Percentiles rank a stretch among this genome's conserved stretches.
phyloP scores from a whole-genome alignment of 2,797 vertebrate genomes.

The Chaetodon trifasciatus region DNA sequence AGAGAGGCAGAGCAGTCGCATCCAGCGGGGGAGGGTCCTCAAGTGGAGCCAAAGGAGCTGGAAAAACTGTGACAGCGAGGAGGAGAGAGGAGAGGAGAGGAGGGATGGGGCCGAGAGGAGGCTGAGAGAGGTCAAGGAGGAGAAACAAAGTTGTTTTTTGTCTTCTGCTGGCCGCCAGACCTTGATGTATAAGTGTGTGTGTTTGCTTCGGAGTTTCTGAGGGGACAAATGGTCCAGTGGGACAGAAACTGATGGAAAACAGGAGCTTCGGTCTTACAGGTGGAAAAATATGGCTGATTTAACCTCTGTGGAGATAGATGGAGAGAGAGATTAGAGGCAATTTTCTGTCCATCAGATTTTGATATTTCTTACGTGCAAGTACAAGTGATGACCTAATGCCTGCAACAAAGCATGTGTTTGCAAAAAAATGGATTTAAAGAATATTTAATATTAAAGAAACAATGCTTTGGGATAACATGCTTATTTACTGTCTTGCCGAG shows the following conservation, averaged over 20 bases:
- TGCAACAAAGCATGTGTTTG: no score
- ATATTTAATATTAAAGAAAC: no score
- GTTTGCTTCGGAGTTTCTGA: neutral
- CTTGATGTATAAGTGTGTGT: neutral
- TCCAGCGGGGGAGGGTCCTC: slow-evolving; percentile 73
- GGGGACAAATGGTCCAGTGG: slow-evolving; percentile 9
- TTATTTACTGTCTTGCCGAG: no score
- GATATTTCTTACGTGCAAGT: no score
- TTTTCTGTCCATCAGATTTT: no score
- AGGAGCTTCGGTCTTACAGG: neutral
- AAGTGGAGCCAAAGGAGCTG: slow-evolving; percentile 36
- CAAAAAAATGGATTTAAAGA: no score
- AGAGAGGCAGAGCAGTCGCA: slow-evolving; percentile 21
- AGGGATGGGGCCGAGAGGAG: neutral
- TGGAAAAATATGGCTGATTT: slow-evolving; percentile 14
- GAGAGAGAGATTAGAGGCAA: neutral
- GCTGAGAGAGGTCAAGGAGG: neutral
- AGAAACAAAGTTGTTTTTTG: slow-evolving; percentile 19
- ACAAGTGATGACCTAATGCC: no score
- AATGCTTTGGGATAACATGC: no score
- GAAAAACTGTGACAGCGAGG: slow-evolving; percentile 65
- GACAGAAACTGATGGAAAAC: slow-evolving; percentile 24
- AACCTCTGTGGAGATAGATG: neutral
- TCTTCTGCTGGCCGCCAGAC: slow-evolving; percentile 10
- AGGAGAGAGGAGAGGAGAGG: slow-evolving; percentile 11